These are phyloP conservation scores for Haemorhous mexicanus DNA, from an alignment of 2,113 vertebrate genomes.

Conservation along the genomic window DNA sequence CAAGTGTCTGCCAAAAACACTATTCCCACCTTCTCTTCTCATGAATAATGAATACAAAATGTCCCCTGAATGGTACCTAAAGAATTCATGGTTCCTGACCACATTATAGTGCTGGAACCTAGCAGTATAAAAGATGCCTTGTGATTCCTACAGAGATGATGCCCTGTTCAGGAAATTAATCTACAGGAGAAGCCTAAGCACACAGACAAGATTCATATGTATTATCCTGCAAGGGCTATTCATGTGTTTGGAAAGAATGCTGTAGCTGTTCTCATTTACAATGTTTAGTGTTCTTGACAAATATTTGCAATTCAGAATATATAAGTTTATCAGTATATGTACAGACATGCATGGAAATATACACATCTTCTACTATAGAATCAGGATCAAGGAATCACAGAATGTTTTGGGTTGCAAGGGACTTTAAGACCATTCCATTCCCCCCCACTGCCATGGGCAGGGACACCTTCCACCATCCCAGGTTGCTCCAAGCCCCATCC, in stretches of 20 bases:
- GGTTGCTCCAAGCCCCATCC: accelerated
- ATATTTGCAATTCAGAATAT: neutral
- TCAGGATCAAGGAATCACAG: neutral
- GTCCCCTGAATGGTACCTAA: conserved; percentile 36
- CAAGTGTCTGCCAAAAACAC: conserved; percentile 57
- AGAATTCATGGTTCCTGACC: conserved; percentile 32
- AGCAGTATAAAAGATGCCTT: conserved; percentile 43
- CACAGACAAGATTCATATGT: neutral
- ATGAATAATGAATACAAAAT: conserved; percentile 61
- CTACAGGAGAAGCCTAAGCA: conserved; percentile 8
- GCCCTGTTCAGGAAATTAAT: conserved; percentile 43
- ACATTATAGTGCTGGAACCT: conserved; percentile 10
- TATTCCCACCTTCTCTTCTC: conserved; percentile 20
- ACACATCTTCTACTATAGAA: neutral
- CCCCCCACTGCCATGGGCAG: neutral
- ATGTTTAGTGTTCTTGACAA: neutral
- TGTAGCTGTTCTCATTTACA: neutral
- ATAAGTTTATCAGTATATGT: neutral
- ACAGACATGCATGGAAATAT: neutral
- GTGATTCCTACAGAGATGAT: conserved; percentile 45
- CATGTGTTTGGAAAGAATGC: neutral
- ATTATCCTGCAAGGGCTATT: conserved; percentile 7
- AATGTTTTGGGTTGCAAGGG: neutral
- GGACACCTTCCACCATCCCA: neutral
- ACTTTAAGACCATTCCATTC: neutral